Evolutionary conservation across 2,888 invertebrate genomes (phyloP).

Genomic region (Asteroscopus sphinx): DNA sequence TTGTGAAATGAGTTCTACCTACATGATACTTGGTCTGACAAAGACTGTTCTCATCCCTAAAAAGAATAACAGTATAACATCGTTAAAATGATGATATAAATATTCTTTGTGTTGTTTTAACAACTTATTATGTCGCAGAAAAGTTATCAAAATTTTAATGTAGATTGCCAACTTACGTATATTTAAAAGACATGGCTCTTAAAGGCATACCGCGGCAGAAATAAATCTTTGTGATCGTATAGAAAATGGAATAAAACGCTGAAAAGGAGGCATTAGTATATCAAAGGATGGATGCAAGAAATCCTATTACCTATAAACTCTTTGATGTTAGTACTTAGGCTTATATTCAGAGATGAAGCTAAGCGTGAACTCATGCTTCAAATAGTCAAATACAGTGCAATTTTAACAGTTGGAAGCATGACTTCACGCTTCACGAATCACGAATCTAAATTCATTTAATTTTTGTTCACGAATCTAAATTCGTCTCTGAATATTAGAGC

Average conservation of each 20-base stretch:
- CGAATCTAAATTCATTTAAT: too few species aligned
- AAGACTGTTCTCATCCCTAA: background rate
- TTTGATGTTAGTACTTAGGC: too few species aligned
- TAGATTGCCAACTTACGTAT: slow-evolving; percentile 11
- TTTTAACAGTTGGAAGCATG: too few species aligned
- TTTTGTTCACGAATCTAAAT: too few species aligned
- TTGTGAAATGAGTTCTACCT: background rate
- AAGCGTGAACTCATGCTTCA: too few species aligned
- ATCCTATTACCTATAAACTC: slow-evolving; percentile 55
- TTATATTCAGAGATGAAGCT: too few species aligned
- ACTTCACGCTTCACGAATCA: too few species aligned
- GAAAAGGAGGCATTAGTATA: slow-evolving; percentile 50
- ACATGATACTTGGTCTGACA: background rate
- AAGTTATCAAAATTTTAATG: slow-evolving; percentile 39
- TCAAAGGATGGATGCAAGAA: slow-evolving; percentile 57
- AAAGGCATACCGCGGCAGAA: slow-evolving; percentile 23
- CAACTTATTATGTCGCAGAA: slow-evolving; percentile 2
- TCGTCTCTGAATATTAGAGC: too few species aligned
- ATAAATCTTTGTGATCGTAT: slow-evolving; percentile 38
- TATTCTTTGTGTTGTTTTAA: slow-evolving; percentile 23
- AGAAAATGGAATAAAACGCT: slow-evolving; percentile 44
- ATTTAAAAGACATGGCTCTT: slow-evolving; percentile 22
- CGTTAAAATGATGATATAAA: slow-evolving; percentile 34
- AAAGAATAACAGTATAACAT: slow-evolving; percentile 8
- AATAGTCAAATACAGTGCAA: too few species aligned